A percentile compares a stretch with the other conserved stretches of the same genome.
Conservation (phyloP, 2,113 vertebrate species). For the Orthochromis malagaraziensis region DNA sequence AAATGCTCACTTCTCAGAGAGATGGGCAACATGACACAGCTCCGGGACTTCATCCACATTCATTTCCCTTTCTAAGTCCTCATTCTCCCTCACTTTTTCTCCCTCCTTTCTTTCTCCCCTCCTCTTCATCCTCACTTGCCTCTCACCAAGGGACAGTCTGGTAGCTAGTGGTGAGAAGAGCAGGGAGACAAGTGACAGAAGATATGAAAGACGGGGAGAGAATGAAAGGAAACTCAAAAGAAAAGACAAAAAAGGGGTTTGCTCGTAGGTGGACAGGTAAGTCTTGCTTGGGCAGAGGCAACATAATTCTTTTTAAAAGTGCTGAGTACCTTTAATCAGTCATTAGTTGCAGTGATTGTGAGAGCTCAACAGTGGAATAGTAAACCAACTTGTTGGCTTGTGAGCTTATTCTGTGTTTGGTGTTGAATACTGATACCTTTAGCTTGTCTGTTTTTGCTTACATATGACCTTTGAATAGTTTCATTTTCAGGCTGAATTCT, state of each 20-base stretch:
- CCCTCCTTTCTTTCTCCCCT: constrained; percentile 12
- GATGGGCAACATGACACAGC: neutral
- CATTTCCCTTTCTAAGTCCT: neutral
- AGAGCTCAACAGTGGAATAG: constrained; percentile 1
- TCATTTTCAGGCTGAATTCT: neutral
- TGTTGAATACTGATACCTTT: neutral
- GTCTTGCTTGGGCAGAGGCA: neutral
- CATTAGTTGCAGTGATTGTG: neutral
- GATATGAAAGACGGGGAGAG: constrained; percentile 28
- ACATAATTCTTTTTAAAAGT: neutral
- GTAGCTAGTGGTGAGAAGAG: constrained; percentile 12
- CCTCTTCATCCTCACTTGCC: constrained; percentile 19
- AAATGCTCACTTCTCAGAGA: neutral
- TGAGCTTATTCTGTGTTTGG: neutral
- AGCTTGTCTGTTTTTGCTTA: neutral
- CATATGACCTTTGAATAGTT: constrained; percentile 1
- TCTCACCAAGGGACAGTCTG: constrained; percentile 51
- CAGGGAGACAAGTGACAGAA: neutral
- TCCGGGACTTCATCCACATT: constrained; percentile 13
- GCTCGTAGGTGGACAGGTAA: constrained; percentile 36
- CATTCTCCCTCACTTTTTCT: constrained; percentile 13
- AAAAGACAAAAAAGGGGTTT: constrained; percentile 37
- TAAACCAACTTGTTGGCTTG: constrained; percentile 16
- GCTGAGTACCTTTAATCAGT: neutral
- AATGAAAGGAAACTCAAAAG: constrained; percentile 47